Evolutionary conservation across 2,888 invertebrate species (phyloP), one percentile per base, ranked within the genome.

Genomic region (Plagiodera versicolora): DNA sequence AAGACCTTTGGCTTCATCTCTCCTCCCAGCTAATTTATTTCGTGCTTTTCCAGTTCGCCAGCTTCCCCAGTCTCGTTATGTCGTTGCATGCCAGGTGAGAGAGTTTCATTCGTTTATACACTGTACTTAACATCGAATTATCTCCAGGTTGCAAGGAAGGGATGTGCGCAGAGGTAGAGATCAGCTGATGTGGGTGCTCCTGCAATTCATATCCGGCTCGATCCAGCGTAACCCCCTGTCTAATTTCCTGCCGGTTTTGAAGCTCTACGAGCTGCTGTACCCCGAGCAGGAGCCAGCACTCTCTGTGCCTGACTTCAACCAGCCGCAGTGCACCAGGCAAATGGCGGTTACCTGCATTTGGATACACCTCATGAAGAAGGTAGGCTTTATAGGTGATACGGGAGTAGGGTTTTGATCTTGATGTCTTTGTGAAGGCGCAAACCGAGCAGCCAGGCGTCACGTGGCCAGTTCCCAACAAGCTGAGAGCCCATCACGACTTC

Each of bases 101-200:
- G n/a, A n/a, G n/a, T n/a, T 24, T 24, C 24, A 24, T 24, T 24
- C 3, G 6, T 6, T 24, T 24, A 5, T 24, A 24, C 24, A 5
- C 24, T 24, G 4, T 3, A 24, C 24, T 24, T 5, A 6, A 24
- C 24, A 24, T 24, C 24, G 24, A 24, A n/a, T 24, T 24, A 5
- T 6, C 3, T 24, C 4, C 3, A 94, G 79, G 28, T 59, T 70
- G 32, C 64, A 72, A 64, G 70, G 73, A 14, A 63, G 90, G 68
- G 93, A 94, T 74, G 83, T 95, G 76, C 86, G 91, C 62, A 92
- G 94, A 79, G 96, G 97, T 0, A 84, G 98, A 50, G 98, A 98
- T 80, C 96, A 98, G 74, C 82, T 99, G n/a, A 98, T 99, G 98
- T 98, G 98, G 98, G 92, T 96, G 17, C 82, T 98, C 16, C 82